phyloP scores from a whole-genome alignment of 2,113 vertebrate genomes.

The Garra rufa region DNA sequence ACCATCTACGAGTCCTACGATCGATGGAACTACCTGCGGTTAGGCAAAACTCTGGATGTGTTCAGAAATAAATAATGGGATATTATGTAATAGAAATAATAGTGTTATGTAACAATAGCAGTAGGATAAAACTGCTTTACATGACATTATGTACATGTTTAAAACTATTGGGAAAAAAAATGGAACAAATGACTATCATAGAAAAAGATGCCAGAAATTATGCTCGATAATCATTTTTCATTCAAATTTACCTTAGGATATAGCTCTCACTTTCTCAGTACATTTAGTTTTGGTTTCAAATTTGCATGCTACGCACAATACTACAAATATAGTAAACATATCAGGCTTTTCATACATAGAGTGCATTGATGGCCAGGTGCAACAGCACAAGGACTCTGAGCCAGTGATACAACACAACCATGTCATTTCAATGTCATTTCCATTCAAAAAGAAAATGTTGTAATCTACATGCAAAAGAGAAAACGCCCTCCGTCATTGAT shows the following conservation, averaged over 20 bases:
- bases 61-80: neutral
- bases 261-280: too few relatives aligned
- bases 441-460: neutral
- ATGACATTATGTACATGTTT: neutral
- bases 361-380: neutral
- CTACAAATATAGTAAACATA: neutral
- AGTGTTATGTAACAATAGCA: neutral
- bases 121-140: neutral
- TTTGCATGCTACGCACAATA: neutral
- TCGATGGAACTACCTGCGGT: neutral
- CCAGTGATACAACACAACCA: neutral
- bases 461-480: slow-evolving; percentile 24
- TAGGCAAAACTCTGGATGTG: neutral
- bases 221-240: neutral
- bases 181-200: neutral
- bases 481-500: neutral
- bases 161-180: too few relatives aligned
- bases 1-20: neutral
- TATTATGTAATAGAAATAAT: neutral
- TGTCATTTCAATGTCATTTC: neutral
- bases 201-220: neutral
- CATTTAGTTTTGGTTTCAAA: too few relatives aligned
- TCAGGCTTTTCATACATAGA: neutral
- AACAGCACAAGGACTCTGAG: neutral
- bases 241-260: neutral